Evolutionary conservation across 2,797 vertebrate genomes (phyloP), one percentile per base, ranked within the genome.

Genomic region (Orestias chungarensis): DNA sequence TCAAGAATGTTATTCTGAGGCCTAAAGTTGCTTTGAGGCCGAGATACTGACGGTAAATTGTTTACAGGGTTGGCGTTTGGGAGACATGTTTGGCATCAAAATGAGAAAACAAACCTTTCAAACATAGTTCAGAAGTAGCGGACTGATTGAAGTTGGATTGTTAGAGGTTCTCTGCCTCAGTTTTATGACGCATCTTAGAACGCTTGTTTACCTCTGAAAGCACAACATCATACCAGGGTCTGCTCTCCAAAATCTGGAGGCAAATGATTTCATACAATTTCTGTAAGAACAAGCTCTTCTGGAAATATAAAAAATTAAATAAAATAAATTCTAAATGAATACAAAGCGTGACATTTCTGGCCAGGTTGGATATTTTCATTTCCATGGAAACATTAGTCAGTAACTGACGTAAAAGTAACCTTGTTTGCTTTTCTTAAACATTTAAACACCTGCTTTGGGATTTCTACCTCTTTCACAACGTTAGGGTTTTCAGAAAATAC

Each of bases 21-120:
- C 73, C 73, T 40, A 50, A 66, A 68, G 17, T 40, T 27, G 55
- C 38, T 67, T 38, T 49, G 31, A 44, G 65, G 69, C 6, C 47
- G 42, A 74, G 38, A 75, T 31, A 72, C 67, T 18, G 59, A 40
- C 17, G 52, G 27, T 17, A 8, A 42, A 29, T 29, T 29, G 40
- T 54, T 68, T 29, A 20, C 52, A 35, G 75, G 74, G 27, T 70
- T 66, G 8, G 82, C 46, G 73, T 81, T 88, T 73, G 35, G 73
- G 74, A 42, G 43, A 69, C 42, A 72, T 73, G 68, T 64, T 74
- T 35, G 25, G 31, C 38, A 73, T 18, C 57, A 76, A 29, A 18
- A 40, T 27, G 35, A 72, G 11, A 50, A 31, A n/a, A 71, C 64
- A 78, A n/a, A 80, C 44, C 49, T 73, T 31, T 66, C 71, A 59